Evolutionary conservation across 2,113 vertebrate species (phyloP), one percentile per base, ranked within the genome.

Genomic region (Nesoenas mayeri): DNA sequence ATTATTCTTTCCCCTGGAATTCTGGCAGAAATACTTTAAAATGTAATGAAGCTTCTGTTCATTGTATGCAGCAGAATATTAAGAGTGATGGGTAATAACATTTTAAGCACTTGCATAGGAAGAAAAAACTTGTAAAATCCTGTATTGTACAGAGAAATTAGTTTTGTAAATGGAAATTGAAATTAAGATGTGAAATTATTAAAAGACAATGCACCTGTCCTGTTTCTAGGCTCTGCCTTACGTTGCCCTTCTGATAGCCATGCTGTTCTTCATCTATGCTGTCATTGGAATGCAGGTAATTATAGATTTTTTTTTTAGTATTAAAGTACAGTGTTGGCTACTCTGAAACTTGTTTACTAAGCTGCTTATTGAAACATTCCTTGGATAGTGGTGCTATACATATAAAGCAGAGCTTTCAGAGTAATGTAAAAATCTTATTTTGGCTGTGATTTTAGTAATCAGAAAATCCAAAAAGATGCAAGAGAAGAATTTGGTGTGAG

Each of bases 251-350:
- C 98, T 99, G 97, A 99, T 99, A 61, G 99, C 99, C 90, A 99
- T 99, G 99, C 96, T 99, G 79, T 99, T 99, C 98, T 99, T 99
- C 98, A 99, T 99, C 98, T 99, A 99, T 5, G 99, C 99, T 4
- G 99, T 99, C 83, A 99, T 99, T 13, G 99, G 99, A 93, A 99
- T 99, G 99, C 99, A 99, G 99, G 99, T 99, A 95, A 95, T 93
- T 71, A 15, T 3, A 32, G 65, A 50, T 3, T 40, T 40, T 13
- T 29, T 57, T 26, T 77, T 50, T 75, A 34, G 21, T 19, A 19
- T 34, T 72, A 28, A 53, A 50, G 9, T 14, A 10, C 7, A 7
- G 19, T 47, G 29, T 38, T 70, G 9, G 73, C 58, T 38, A 19
- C 31, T 44, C 36, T 65, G 61, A 67, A 36, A 13, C 25, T 53